A percentile compares a stretch with the other conserved stretches of the same genome.
phyloP scores from a whole-genome alignment of 2,888 invertebrate genomes.

The Carterocephalus palaemon region DNA sequence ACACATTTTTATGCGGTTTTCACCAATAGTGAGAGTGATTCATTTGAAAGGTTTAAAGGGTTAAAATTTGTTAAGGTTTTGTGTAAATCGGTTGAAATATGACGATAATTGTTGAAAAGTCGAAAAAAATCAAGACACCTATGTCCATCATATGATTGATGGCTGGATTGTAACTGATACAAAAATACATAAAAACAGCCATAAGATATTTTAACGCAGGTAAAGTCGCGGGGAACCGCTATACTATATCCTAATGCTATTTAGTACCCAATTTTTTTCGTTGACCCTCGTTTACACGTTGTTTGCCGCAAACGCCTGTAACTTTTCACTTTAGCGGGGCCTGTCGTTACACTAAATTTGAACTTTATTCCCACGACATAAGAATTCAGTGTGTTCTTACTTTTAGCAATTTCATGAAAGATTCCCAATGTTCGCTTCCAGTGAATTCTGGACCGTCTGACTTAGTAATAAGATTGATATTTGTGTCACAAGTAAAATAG shows the following conservation, averaged over 20 bases:
- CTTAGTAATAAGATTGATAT: conserved; percentile 39
- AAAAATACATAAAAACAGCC: no score
- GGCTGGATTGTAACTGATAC: no score
- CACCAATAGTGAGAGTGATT: no score
- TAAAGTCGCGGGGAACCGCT: no score
- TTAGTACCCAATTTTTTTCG: conserved; percentile 25
- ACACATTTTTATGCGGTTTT: no score
- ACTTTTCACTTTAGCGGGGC: conserved; percentile 16
- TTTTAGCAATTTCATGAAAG: conserved; percentile 12
- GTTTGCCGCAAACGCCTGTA: conserved; percentile 18
- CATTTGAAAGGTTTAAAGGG: no score
- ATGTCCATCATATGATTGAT: no score
- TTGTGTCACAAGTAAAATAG: conserved; percentile 29
- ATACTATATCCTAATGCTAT: conserved; percentile 17
- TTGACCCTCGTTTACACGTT: conserved; percentile 23
- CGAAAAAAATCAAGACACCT: no score
- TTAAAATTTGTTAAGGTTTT: no score
- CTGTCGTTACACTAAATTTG: conserved; percentile 4
- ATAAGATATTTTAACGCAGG: no score
- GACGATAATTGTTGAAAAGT: no score
- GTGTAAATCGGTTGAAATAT: no score
- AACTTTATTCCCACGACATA: conserved; percentile 9
- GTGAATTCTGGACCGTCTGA: conserved; percentile 9
- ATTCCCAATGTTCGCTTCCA: conserved; percentile 18
- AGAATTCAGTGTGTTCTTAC: conserved; percentile 7